Percentiles rank a stretch among this genome's conserved stretches.
phyloP scores from a whole-genome alignment of 1,140 invertebrate genomes.

The Prorops nasuta region DNA sequence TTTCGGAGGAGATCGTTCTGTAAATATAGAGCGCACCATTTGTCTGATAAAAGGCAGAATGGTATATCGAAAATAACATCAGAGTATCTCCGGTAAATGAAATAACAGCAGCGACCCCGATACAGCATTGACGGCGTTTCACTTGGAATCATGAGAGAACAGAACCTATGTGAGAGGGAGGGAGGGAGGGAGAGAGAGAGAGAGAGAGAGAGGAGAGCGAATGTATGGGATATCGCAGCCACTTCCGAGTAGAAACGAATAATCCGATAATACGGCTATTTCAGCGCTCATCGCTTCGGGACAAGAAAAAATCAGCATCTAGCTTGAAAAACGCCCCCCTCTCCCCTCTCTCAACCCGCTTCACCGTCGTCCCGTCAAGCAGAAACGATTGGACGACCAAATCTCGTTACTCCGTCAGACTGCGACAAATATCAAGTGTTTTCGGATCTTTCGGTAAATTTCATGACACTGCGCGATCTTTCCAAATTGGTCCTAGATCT shows the following conservation, averaged over 20 bases:
- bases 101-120: no score
- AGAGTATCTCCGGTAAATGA: no score
- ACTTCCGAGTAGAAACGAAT: slow-evolving; percentile 38
- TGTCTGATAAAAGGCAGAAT: background rate
- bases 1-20: background rate
- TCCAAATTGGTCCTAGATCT: background rate
- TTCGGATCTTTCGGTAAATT: no score
- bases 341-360: no score
- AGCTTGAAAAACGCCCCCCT: no score
- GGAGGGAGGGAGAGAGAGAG: slow-evolving; percentile 15
- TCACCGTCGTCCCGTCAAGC: background rate
- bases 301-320: slow-evolving; percentile 35
- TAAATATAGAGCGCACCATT: background rate
- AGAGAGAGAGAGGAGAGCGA: slow-evolving; percentile 23
- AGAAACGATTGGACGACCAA: background rate
- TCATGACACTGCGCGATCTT: background rate
- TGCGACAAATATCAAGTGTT: slow-evolving; percentile 1
- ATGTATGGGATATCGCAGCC: slow-evolving; percentile 24
- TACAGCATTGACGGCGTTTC: no score
- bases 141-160: slow-evolving; percentile 2
- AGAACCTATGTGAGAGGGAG: background rate
- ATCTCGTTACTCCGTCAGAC: background rate
- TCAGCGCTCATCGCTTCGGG: slow-evolving; percentile 20
- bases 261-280: slow-evolving; percentile 53
- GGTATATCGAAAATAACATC: background rate